These are phyloP conservation scores for Siniperca undulata DNA, from an alignment of 2,797 vertebrate genomes.

Conservation along the genomic window DNA sequence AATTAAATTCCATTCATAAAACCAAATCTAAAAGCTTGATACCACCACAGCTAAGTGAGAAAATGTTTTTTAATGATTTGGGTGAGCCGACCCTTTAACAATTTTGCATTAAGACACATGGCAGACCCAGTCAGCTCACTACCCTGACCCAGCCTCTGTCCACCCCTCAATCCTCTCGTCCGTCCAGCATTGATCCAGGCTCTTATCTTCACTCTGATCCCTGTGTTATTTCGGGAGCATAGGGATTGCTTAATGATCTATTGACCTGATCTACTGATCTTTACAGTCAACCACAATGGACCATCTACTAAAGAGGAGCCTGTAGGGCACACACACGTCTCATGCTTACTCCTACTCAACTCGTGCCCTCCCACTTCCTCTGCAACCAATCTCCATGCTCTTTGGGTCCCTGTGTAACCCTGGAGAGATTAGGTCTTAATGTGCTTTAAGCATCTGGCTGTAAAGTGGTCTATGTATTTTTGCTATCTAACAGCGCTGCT, in stretches of 20 bases:
- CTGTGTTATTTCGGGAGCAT: slow-evolving; percentile 83
- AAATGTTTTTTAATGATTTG: slow-evolving; percentile 34
- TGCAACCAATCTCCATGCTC: slow-evolving; percentile 47
- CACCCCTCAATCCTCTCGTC: slow-evolving; percentile 39
- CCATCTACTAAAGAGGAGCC: slow-evolving; percentile 71
- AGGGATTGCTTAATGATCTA: slow-evolving; percentile 87
- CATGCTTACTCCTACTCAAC: slow-evolving; percentile 43
- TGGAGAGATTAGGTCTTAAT: slow-evolving; percentile 74
- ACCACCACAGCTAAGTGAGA: background rate
- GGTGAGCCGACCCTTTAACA: slow-evolving; percentile 22
- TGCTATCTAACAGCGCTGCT: slow-evolving; percentile 35
- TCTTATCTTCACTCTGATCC: slow-evolving; percentile 85
- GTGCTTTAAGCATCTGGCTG: slow-evolving; percentile 73
- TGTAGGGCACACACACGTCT: slow-evolving; percentile 64
- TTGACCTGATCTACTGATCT: slow-evolving; percentile 79
- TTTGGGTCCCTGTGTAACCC: slow-evolving; percentile 49
- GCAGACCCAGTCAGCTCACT: slow-evolving; percentile 18
- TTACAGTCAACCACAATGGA: slow-evolving; percentile 79
- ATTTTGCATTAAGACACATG: slow-evolving; percentile 22
- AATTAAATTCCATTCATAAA: slow-evolving; percentile 17
- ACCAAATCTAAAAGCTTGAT: slow-evolving; percentile 6
- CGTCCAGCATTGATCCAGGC: slow-evolving; percentile 75
- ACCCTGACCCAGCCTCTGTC: slow-evolving; percentile 15
- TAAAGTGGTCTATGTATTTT: slow-evolving; percentile 70
- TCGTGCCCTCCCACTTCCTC: slow-evolving; percentile 43